Conservation (phyloP, 1,140 invertebrate species). For the Himalopsyche phryganea region DNA sequence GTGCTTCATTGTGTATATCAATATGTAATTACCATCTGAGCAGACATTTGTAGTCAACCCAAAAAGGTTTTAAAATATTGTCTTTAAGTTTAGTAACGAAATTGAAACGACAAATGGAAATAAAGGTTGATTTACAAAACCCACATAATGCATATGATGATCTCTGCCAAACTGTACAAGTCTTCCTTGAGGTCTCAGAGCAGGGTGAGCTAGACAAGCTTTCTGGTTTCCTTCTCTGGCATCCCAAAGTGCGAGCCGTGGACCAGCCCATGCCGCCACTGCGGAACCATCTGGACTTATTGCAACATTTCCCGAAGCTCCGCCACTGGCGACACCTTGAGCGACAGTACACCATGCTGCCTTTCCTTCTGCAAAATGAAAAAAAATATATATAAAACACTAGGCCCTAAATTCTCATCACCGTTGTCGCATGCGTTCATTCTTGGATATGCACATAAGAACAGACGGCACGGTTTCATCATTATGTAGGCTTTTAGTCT, state of each 20-base stretch:
- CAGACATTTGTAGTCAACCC: no score
- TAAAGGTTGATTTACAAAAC: no score
- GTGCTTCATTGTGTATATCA: no score
- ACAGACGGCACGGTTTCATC: no score
- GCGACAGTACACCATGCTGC: constrained; percentile 27
- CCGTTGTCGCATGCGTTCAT: no score
- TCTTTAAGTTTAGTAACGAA: no score
- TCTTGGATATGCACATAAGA: no score
- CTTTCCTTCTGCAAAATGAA: constrained; percentile 24
- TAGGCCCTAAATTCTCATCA: neutral
- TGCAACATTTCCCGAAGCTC: constrained; percentile 40
- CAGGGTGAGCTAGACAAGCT: constrained; percentile 44
- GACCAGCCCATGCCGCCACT: constrained; percentile 50
- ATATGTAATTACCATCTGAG: no score
- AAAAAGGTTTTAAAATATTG: no score
- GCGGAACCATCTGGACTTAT: constrained; percentile 49
- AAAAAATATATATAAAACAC: neutral
- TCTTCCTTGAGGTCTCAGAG: constrained; percentile 43
- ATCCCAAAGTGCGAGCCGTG: constrained; percentile 48
- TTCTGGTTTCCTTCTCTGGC: constrained; percentile 42
- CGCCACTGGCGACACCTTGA: neutral
- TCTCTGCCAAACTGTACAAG: constrained; percentile 46
- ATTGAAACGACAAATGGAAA: no score
- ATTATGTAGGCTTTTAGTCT: neutral
- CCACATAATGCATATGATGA: constrained; percentile 50